Evolutionary conservation across 2,888 invertebrate species (phyloP).

Genomic region (Cordylochernes scorpioides): DNA sequence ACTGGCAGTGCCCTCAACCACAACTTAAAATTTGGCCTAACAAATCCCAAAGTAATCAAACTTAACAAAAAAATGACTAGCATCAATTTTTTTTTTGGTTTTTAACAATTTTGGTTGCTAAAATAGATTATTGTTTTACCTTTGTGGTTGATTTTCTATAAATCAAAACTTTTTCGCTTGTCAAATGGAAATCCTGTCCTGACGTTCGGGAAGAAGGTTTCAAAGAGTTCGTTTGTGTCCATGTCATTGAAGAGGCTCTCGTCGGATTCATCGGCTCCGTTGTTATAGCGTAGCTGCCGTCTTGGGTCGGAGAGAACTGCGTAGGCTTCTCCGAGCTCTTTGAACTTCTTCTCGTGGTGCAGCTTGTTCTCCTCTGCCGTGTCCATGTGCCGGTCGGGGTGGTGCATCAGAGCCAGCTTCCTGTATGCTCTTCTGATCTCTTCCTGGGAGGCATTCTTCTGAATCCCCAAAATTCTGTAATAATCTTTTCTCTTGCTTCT

Average conservation of each 20-base stretch:
- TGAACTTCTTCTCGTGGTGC: constrained; percentile 75
- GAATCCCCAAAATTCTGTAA: constrained; percentile 75
- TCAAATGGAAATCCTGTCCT: too few relatives aligned
- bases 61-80: too few relatives aligned
- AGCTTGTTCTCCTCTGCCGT: constrained; percentile 56
- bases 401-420: constrained; percentile 60
- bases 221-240: too few relatives aligned
- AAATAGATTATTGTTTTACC: too few relatives aligned
- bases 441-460: constrained; percentile 52
- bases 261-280: constrained; percentile 63
- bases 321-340: constrained; percentile 88
- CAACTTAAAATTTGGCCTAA: too few relatives aligned
- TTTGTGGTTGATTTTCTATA: too few relatives aligned
- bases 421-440: constrained; percentile 85
- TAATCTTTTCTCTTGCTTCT: constrained; percentile 83
- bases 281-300: constrained; percentile 68
- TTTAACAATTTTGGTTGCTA: too few relatives aligned
- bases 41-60: too few relatives aligned
- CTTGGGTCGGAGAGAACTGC: constrained; percentile 64
- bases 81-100: too few relatives aligned
- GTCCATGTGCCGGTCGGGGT: constrained; percentile 72
- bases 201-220: too few relatives aligned
- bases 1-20: too few relatives aligned
- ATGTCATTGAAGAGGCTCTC: constrained; percentile 9
- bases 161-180: too few relatives aligned